Conservation (phyloP, 2,113 vertebrate genomes). For the Rhynchomys soricoides region DNA sequence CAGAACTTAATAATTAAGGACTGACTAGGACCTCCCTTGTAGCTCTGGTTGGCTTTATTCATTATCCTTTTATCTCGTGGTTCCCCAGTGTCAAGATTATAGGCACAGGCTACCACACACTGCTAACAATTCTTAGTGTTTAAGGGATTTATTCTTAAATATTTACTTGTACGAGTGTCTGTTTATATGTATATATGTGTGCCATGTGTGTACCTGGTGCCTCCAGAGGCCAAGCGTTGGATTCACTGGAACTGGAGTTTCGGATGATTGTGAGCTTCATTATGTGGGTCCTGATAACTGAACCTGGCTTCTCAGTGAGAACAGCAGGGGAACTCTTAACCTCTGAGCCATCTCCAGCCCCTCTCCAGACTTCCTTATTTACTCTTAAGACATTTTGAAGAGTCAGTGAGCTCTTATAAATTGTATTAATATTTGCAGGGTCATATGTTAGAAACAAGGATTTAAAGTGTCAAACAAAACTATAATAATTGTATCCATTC, state of each 20-base stretch:
- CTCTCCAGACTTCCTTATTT: neutral
- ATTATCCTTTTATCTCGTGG: neutral
- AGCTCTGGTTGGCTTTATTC: neutral
- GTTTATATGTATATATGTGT: neutral
- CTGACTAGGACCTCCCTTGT: neutral
- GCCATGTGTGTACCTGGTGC: neutral
- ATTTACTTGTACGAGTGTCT: neutral
- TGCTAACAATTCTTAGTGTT: neutral
- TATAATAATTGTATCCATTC: neutral
- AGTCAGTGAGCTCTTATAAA: neutral
- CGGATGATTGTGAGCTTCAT: neutral
- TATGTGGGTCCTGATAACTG: neutral
- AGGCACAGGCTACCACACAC: neutral
- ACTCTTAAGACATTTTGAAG: neutral
- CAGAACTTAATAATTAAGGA: neutral
- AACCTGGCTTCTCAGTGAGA: neutral
- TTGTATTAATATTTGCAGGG: constrained; percentile 15
- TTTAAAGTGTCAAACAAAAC: constrained; percentile 14
- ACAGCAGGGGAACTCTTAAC: neutral
- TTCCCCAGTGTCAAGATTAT: neutral
- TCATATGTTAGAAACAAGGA: neutral
- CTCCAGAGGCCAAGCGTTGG: neutral
- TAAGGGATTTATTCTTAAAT: neutral
- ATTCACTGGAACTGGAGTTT: neutral
- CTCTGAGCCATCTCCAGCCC: neutral